Percentiles rank a stretch among this genome's conserved stretches.
Conservation (phyloP, 1,140 invertebrate genomes). For the Cyclargus thomasi region DNA sequence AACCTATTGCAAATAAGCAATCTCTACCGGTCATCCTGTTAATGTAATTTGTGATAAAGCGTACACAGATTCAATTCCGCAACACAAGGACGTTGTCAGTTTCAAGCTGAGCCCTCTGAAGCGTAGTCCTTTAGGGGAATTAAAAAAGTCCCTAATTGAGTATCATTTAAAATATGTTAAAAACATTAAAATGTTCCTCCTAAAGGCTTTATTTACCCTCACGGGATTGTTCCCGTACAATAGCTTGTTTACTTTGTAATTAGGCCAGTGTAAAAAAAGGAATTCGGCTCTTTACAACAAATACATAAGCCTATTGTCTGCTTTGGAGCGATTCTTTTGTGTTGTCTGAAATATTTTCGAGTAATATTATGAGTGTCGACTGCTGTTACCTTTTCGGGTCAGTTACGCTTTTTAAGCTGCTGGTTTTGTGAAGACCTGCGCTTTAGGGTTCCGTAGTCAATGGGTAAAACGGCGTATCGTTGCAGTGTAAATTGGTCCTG, state of each 20-base stretch:
- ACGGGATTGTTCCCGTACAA: constrained; percentile 9
- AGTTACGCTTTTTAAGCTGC: not conserved
- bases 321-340: not conserved
- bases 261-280: constrained; percentile 12
- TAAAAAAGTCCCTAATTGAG: not conserved
- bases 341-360: constrained; percentile 2
- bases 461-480: too few relatives aligned
- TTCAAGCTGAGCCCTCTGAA: not conserved
- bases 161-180: not conserved
- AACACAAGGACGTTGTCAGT: too few relatives aligned
- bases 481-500: too few relatives aligned
- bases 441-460: too few relatives aligned
- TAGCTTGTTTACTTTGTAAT: constrained; percentile 6
- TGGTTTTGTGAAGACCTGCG: not conserved
- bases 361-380: not conserved
- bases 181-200: not conserved
- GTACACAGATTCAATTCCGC: too few relatives aligned
- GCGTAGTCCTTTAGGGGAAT: not conserved
- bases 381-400: not conserved
- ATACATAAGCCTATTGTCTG: constrained; percentile 9
- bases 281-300: constrained; percentile 9
- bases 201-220: not conserved
- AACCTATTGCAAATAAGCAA: too few relatives aligned
- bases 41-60: too few relatives aligned
- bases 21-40: too few relatives aligned